Base-by-base conservation (phyloP, 2,888 invertebrate genomes). In the Nemapogon koenigi region DNA sequence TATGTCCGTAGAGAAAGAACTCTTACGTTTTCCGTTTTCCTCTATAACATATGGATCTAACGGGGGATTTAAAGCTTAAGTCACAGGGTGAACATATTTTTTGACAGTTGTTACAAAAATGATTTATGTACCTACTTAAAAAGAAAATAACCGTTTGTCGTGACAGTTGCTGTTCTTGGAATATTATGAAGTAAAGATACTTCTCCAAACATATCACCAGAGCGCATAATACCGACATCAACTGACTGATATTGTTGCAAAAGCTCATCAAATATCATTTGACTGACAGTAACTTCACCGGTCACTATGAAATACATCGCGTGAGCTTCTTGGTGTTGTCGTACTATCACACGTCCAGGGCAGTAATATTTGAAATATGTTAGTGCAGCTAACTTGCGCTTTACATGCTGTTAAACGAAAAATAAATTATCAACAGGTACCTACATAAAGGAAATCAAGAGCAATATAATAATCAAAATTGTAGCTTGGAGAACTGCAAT, bases 171-270 rank as follows among this genome's bases (percentile, higher is more conserved):
- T 4, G 83, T 81, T 51, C 87, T 73, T 3, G 76, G 76, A 30
- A 84, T 79, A 16, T 76, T 75, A 46, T 87, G 84, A 37, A 88
- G 54, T 26, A 88, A 56, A 0, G 86, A 84, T 10, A 86, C 81
- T 59, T 88, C 86, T 0, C 88, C 88, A 48, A 88, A 87, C 73
- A 83, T 82, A 38, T 83, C 83, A 0, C 87, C 87, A 1, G 79
- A 45, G 16, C 71, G 72, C 61, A 86, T 71, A 1, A 53, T 53
- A 3, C 82, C 83, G 6, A 83, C 60, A 11, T 82, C 78, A 13
- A 71, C 60, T 0, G 72, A 72, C 1, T 76, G 52, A 31, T 62
- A 48, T 49, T 73, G 57, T 11, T 81, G 67, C 1, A 81, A 50
- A 16, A 82, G 51, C 38, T 75, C 73, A 45, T 87, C 85, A 40